Base-by-base conservation (phyloP, 2,113 vertebrate genomes). In the Sialia sialis region DNA sequence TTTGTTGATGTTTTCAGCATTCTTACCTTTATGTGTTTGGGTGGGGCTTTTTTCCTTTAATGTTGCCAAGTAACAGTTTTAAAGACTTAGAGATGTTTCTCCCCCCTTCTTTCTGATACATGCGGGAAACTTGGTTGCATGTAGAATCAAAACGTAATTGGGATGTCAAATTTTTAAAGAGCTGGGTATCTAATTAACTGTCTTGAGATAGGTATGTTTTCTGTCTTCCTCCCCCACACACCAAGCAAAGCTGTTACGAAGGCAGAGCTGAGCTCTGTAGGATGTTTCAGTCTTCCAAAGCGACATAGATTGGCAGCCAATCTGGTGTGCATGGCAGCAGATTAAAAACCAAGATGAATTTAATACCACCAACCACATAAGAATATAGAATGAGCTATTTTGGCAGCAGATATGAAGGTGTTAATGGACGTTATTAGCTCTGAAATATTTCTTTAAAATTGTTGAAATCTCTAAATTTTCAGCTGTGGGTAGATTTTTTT, bases 161-260 rank as follows among this genome's bases (percentile, higher is more conserved):
- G n/a, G 49, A 68, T 91, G 62, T 55, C 4, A 16, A 16, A 22
- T 92, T 64, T 84, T 72, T 87, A 89, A 83, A 76, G 60, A 92
- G 36, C 46, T 46, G 55, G 23, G 21, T 89, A 25, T 72, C 60
- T 88, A 90, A 89, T 95, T 88, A 95, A n/a, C 48, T 77, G 51
- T 51, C 46, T 88, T 51, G 74, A 87, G 80, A 36, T 54, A 75
- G 82, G 66, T 93, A 48, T 88, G 76, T 94, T 96, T 91, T 89
- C 74, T 79, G 54, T 85, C 62, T 89, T 68, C 26, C 48, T 94
- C 87, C 79, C 27, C 78, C 60, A 43, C 38, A 59, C 69, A 56
- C 16, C 36, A 90, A 49, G 70, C 29, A 90, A 63, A 91, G 87
- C 69, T 95, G 83, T 91, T 4, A 0, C 10, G 83, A 62, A 86